These are phyloP conservation scores for Girardia tigrina DNA, from an alignment of 2,888 invertebrate species.

Conservation along the genomic window DNA sequence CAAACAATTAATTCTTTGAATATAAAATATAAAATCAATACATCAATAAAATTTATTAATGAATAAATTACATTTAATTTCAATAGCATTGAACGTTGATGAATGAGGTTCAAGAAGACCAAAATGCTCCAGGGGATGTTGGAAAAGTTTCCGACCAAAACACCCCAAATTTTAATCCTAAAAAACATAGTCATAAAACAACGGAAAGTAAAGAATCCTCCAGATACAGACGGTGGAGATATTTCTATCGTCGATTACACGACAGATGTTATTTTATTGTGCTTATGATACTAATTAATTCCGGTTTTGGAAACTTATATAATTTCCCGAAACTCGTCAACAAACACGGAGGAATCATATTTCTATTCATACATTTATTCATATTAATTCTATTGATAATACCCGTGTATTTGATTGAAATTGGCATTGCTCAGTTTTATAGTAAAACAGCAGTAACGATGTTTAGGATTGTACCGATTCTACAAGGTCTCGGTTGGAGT, in stretches of 20 bases:
- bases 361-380: not conserved
- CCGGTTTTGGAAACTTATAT: not conserved
- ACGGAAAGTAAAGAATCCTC: not conserved
- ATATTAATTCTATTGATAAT: not conserved
- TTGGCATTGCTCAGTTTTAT: not conserved
- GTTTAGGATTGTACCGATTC: not conserved
- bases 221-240: not conserved
- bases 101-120: too few species aligned
- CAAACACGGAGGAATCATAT: not conserved
- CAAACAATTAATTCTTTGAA: too few species aligned
- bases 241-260: not conserved
- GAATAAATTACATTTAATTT: too few species aligned
- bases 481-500: not conserved
- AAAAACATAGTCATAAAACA: not conserved
- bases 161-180: too few species aligned
- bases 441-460: not conserved
- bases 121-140: too few species aligned
- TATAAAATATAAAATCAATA: too few species aligned
- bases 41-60: too few species aligned
- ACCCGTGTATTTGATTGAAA: not conserved
- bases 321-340: not conserved
- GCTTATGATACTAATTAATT: not conserved
- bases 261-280: not conserved
- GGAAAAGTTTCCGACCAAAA: too few species aligned
- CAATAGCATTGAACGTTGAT: too few species aligned